A percentile compares a stretch with the other conserved stretches of the same genome.
phyloP scores from a whole-genome alignment of 2,113 vertebrate genomes.

The Austrofundulus limnaeus region DNA sequence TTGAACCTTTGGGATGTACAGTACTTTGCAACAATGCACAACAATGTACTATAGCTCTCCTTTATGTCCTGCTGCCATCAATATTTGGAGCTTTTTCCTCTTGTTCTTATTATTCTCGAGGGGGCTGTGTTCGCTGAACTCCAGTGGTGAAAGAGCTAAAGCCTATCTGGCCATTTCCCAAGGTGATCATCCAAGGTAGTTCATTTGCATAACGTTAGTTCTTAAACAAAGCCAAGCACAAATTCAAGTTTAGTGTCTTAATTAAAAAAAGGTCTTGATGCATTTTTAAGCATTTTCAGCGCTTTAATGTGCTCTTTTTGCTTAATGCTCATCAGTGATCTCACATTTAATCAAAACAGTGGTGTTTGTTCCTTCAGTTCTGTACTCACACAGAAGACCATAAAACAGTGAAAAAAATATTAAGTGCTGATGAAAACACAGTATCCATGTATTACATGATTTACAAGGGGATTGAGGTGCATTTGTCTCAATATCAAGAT shows the following conservation, averaged over 20 bases:
- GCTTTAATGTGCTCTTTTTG: slow-evolving; percentile 52
- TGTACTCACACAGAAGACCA: slow-evolving; percentile 3
- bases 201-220: slow-evolving; percentile 44
- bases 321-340: slow-evolving; percentile 51
- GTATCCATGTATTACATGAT: slow-evolving; percentile 59
- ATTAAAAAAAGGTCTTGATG: slow-evolving; percentile 44
- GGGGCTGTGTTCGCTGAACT: slow-evolving; percentile 1
- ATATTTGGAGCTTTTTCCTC: not conserved
- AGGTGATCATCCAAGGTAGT: slow-evolving; percentile 31
- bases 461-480: slow-evolving; percentile 36
- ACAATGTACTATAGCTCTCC: not conserved
- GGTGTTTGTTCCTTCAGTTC: slow-evolving; percentile 28
- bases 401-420: not conserved
- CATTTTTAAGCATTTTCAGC: slow-evolving; percentile 46
- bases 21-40: slow-evolving; percentile 4
- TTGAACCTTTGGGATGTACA: slow-evolving; percentile 16
- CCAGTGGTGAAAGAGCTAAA: slow-evolving; percentile 8
- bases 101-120: not conserved
- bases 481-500: slow-evolving; percentile 62
- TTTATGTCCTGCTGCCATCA: not conserved
- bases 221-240: slow-evolving; percentile 12
- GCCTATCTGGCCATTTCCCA: slow-evolving; percentile 27
- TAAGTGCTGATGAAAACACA: slow-evolving; percentile 29
- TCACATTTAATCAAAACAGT: slow-evolving; percentile 42
- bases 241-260: slow-evolving; percentile 34